Evolutionary conservation across 1,140 invertebrate species (phyloP).

Genomic region (Nasonia longicornis): DNA sequence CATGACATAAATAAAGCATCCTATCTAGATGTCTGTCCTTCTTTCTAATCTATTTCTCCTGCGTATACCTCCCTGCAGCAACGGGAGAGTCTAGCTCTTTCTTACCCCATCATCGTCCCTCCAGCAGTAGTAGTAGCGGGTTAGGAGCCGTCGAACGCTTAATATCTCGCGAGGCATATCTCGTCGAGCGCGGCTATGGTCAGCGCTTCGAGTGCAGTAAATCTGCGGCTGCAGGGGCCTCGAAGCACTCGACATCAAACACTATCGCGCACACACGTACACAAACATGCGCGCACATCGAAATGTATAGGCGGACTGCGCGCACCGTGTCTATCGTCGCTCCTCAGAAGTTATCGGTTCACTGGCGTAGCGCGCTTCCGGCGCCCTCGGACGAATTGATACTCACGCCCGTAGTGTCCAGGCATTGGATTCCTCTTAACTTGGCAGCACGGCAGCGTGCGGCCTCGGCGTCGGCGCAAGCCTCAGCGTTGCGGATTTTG

Average conservation of each 20-base stretch:
- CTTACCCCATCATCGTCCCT: constrained; percentile 12
- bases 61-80: neutral
- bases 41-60: neutral
- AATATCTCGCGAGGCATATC: constrained; percentile 31
- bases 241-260: neutral
- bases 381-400: neutral
- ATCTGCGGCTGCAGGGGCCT: neutral
- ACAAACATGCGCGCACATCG: no score
- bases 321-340: neutral
- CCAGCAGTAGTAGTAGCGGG: neutral
- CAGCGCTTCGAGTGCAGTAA: neutral
- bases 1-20: constrained; percentile 20
- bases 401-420: neutral
- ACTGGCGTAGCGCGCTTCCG: neutral
- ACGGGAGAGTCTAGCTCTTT: neutral
- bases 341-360: neutral
- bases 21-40: neutral
- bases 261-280: neutral
- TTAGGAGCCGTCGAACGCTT: constrained; percentile 14
- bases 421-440: neutral
- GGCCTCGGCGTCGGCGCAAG: neutral
- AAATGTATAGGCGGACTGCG: no score
- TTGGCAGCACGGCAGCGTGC: neutral
- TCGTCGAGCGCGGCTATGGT: neutral
- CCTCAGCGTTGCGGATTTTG: neutral